These are phyloP conservation scores for Fabriciana adippe DNA, from an alignment of 2,888 invertebrate genomes.

Conservation along the genomic window DNA sequence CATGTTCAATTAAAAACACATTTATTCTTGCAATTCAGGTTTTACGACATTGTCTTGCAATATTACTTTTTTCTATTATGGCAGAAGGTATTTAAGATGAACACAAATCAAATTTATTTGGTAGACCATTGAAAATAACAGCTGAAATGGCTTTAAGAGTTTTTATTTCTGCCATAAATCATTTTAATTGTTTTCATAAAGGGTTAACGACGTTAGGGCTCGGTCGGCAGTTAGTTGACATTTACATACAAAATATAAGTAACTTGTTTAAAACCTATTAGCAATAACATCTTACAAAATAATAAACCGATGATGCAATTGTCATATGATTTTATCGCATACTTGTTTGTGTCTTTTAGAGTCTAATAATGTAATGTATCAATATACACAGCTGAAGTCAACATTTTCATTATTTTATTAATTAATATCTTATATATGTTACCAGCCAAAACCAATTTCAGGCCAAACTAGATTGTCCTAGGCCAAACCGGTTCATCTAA, in stretches of 20 bases:
- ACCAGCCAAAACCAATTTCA: too few relatives aligned
- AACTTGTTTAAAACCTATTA: neutral
- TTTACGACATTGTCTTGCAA: constrained; percentile 1
- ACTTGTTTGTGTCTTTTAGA: too few relatives aligned
- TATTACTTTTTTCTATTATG: constrained; percentile 15
- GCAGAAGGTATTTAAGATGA: constrained; percentile 20
- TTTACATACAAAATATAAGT: neutral
- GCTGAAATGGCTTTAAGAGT: constrained; percentile 68
- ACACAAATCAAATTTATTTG: constrained; percentile 34
- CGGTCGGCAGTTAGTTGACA: constrained; percentile 15
- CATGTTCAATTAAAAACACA: too few relatives aligned
- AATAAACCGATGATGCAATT: neutral
- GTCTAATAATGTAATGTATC: too few relatives aligned
- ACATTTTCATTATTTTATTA: too few relatives aligned
- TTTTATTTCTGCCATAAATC: constrained; percentile 76
- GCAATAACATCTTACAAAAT: neutral
- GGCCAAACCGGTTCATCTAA: too few relatives aligned
- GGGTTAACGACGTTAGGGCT: constrained; percentile 25
- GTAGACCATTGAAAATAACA: constrained; percentile 63
- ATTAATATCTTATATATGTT: too few relatives aligned
- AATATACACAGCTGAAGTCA: too few relatives aligned
- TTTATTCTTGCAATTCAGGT: neutral
- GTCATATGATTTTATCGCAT: neutral
- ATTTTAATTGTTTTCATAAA: constrained; percentile 71
- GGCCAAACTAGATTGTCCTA: too few relatives aligned